Evolutionary conservation across 2,113 vertebrate genomes (phyloP), one percentile per base, ranked within the genome.

Genomic region (Hippocampus mohnikei): DNA sequence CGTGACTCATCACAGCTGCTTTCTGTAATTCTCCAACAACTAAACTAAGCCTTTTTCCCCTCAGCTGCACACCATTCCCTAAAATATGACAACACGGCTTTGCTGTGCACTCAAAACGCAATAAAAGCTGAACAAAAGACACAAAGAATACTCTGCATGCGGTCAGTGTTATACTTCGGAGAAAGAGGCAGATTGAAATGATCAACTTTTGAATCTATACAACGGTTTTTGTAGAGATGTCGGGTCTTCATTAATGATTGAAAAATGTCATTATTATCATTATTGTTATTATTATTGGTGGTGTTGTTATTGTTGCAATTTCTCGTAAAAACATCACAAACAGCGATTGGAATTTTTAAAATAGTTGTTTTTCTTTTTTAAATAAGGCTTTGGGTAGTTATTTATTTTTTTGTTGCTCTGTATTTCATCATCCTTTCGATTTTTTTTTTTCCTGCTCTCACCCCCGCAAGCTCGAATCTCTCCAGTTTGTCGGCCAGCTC

Each of bases 1-100:
- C 55, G 23, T 58, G 55, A 58, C 23, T 58, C 55, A 58, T 25
- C 27, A 23, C 55, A 58, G 55, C 55, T 58, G 55, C 55, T 58
- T 58, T 27, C 55, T 25, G 10, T n/a, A 25, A 58, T 58, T 58
- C n/a, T 55, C n/a, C 55, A 58, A 58, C 0, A 25, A 25, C 55
- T 58, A 58, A 58, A 58, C 55, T 9, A 27, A 15, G 11, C 5
- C 1, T 55, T 53, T 53, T n/a, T n/a, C 23, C 8, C 8, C 2
- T 1, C 55, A 27, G 25, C 5, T 58, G 23, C n/a, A 58, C 55
- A 27, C 10, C 53, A n/a, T 11, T 2, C 10, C 9, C 20, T 20
- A 25, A 27, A 58, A 58, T 9, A 55, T 23, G 52, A 23, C 52
- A 55, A 55, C 52, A 11, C 1, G 52, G 52, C 52, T 55, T 55